A percentile compares a stretch with the other conserved stretches of the same genome.
These are phyloP conservation scores for Amitus sp. DNA, from an alignment of 2,888 invertebrate species.

Conservation along the genomic window DNA sequence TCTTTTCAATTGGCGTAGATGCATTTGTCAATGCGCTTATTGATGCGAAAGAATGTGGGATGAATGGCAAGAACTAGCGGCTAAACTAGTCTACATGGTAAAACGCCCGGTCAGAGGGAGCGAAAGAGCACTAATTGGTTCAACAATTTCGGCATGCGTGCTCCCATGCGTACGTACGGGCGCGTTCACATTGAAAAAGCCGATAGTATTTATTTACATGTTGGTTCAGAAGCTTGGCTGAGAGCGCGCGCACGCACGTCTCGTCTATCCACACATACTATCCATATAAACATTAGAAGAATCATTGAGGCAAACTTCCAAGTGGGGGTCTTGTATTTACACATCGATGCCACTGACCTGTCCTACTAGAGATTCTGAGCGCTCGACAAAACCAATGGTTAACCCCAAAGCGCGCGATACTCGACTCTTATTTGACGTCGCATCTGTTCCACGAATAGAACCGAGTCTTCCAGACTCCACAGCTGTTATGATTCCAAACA, in stretches of 20 bases:
- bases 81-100: constrained; percentile 1
- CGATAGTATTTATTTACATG: constrained; percentile 1
- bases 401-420: constrained; percentile 8
- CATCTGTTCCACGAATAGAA: constrained; percentile 3
- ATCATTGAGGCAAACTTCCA: constrained; percentile 7
- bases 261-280: no score
- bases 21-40: background rate
- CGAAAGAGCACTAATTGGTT: constrained; percentile 9
- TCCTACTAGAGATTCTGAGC: constrained; percentile 10
- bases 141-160: constrained; percentile 9
- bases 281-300: constrained; percentile 8
- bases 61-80: constrained; percentile 7
- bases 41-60: constrained; percentile 3
- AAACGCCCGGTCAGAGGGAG: constrained; percentile 4
- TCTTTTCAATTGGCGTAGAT: no score
- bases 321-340: constrained; percentile 4
- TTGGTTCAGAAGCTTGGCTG: background rate
- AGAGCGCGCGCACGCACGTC: background rate
- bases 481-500: background rate
- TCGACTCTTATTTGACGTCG: constrained; percentile 8
- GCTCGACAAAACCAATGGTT: constrained; percentile 11
- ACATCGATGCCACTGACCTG: constrained; percentile 16
- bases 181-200: background rate
- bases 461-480: background rate
- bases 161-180: background rate